These are phyloP conservation scores for Garrulus glandarius DNA, from an alignment of 2,797 vertebrate species.

Conservation along the genomic window DNA sequence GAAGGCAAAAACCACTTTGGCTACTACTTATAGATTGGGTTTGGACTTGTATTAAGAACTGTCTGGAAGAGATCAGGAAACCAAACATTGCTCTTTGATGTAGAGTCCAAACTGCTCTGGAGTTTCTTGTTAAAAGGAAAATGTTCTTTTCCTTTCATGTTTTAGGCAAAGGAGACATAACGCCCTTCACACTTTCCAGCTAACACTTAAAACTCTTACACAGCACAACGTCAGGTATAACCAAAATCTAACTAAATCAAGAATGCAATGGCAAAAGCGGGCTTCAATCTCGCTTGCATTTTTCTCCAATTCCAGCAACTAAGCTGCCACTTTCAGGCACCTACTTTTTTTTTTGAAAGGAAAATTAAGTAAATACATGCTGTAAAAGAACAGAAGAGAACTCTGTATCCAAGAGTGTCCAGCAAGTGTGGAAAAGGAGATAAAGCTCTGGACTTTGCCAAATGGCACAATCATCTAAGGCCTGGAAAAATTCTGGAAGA, in stretches of 20 bases:
- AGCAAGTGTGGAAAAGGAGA: not conserved
- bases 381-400: not conserved
- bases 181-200: not conserved
- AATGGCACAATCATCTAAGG: not conserved
- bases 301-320: not conserved
- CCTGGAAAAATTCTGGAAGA: not conserved
- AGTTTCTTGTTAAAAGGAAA: not conserved
- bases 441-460: not conserved
- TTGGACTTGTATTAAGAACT: not conserved
- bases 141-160: not conserved
- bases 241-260: slow-evolving; percentile 33
- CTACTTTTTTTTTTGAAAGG: not conserved
- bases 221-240: not conserved
- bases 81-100: not conserved
- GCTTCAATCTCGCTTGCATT: not conserved
- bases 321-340: not conserved
- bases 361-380: not conserved
- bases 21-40: not conserved
- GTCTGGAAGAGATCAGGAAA: slow-evolving; percentile 30
- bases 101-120: not conserved
- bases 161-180: not conserved
- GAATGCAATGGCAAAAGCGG: not conserved
- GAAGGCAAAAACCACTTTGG: not conserved
- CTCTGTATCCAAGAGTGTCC: not conserved
- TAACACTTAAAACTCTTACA: not conserved